Evolutionary conservation across 2,888 invertebrate genomes (phyloP).

Genomic region (Eupeodes latifasciatus): DNA sequence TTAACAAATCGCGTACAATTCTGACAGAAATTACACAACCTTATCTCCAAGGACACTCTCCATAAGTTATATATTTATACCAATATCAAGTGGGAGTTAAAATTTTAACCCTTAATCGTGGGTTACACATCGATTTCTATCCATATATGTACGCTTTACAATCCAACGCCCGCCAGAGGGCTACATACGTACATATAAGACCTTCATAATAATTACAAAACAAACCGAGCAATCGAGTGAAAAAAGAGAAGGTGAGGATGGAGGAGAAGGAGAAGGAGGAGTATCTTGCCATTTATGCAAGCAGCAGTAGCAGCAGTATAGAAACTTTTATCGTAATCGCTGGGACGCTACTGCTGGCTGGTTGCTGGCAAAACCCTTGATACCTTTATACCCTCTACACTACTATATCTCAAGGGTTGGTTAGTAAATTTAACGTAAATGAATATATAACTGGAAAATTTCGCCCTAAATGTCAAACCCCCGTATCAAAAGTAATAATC

Average conservation of each 20-base stretch:
- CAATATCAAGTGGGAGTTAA: constrained; percentile 8
- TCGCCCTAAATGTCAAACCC: constrained; percentile 62
- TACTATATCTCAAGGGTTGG: constrained; percentile 33
- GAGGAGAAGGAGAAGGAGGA: background rate
- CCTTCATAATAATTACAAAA: constrained; percentile 39
- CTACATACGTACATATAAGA: background rate
- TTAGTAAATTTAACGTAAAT: constrained; percentile 54
- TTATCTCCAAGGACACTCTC: constrained; percentile 42
- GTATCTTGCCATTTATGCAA: background rate
- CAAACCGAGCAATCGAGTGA: constrained; percentile 5
- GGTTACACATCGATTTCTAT: constrained; percentile 31
- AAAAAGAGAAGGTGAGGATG: background rate
- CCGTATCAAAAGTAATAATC: constrained; percentile 68
- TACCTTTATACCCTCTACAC: background rate
- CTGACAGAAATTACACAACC: constrained; percentile 35
- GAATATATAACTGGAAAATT: constrained; percentile 63
- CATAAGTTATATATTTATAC: background rate
- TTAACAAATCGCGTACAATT: constrained; percentile 3
- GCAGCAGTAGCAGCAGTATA: background rate
- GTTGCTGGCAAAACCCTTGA: background rate
- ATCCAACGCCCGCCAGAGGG: background rate
- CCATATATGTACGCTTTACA: background rate
- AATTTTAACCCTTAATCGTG: constrained; percentile 29
- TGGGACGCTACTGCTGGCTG: background rate
- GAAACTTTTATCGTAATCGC: constrained; percentile 35